Percentiles rank a stretch among this genome's conserved stretches.
Conservation (phyloP, 1,140 invertebrate genomes). For the Bombus waltoni region DNA sequence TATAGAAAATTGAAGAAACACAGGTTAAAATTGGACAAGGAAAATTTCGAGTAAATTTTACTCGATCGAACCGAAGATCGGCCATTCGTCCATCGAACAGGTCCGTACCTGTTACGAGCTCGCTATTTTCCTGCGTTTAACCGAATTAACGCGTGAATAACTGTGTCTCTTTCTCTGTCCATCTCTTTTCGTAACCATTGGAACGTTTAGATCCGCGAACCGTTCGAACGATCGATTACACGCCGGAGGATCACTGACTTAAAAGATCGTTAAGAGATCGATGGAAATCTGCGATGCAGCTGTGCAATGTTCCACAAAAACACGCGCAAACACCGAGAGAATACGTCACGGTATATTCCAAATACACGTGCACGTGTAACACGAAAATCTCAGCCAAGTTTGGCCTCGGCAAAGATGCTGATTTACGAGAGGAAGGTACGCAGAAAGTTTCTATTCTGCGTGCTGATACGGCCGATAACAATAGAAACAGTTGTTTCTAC, state of each 20-base stretch:
- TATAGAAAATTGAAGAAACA: neutral
- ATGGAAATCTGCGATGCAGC: constrained; percentile 22
- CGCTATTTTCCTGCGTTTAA: constrained; percentile 6
- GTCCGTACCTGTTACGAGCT: neutral
- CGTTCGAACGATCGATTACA: constrained; percentile 25
- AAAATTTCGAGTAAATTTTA: neutral
- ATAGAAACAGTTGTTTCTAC: neutral
- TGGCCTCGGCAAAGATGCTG: neutral
- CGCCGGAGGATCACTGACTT: neutral
- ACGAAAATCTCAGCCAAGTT: constrained; percentile 2
- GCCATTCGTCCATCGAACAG: neutral
- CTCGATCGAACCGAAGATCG: too few relatives aligned
- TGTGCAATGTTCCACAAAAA: neutral
- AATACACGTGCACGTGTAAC: neutral
- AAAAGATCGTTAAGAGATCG: neutral
- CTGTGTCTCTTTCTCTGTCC: neutral
- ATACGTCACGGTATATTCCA: neutral
- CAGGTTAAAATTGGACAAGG: neutral
- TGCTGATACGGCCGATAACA: neutral
- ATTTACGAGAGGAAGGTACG: neutral
- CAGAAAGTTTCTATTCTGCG: neutral
- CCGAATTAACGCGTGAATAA: constrained; percentile 31
- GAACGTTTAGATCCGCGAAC: neutral
- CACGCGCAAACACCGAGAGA: neutral
- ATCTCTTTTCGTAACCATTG: neutral